Base-by-base conservation (phyloP, 2,888 invertebrate species). In the Eurois occulta region DNA sequence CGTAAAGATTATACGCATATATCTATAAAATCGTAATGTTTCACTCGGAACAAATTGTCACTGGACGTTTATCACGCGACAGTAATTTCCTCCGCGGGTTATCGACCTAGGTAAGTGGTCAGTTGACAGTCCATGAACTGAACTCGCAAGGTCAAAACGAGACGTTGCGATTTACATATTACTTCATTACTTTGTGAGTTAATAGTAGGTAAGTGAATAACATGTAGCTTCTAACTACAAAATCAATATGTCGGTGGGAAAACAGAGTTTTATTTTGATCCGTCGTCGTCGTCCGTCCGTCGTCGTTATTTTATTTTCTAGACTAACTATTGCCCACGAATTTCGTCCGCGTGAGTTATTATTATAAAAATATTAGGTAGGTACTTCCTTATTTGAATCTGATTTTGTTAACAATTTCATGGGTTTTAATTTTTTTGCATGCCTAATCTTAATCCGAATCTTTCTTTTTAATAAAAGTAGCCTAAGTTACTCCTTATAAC, bases 101-200 rank as follows among this genome's bases (percentile, higher is more conserved):
- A 91, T 88, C 83, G 90, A 89, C 91, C 91, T 77, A 72, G 78
- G 71, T 80, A 83, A 78, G 72, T 85, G 86, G 75, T 35, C 65
- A 78, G 79, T 83, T 86, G 77, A 60, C 79, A 78, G 85, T 87
- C 85, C 70, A 74, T 87, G 86, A 86, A 80, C 84, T 79, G 69
- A 67, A 69, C 55, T 74, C 32, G 65, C 86, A 85, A 86, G 87
- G 86, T 75, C 81, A 68, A 46, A 80, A 52, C 72, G 80, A 78
- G 80, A 82, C 71, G 35, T 68, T 74, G 77, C 72, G 68, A 79
- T 85, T 85, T 66, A 72, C 75, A 77, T 79, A 62, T n/a, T 41
- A 78, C 65, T 55, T 73, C 21, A 43, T 43, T 35, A 41, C 41
- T 62, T 68, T 43, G 60, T 64, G 10, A 35, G 52, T 70, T n/a